Base-by-base conservation (phyloP, 2,888 invertebrate genomes). In the Athalia circularis region DNA sequence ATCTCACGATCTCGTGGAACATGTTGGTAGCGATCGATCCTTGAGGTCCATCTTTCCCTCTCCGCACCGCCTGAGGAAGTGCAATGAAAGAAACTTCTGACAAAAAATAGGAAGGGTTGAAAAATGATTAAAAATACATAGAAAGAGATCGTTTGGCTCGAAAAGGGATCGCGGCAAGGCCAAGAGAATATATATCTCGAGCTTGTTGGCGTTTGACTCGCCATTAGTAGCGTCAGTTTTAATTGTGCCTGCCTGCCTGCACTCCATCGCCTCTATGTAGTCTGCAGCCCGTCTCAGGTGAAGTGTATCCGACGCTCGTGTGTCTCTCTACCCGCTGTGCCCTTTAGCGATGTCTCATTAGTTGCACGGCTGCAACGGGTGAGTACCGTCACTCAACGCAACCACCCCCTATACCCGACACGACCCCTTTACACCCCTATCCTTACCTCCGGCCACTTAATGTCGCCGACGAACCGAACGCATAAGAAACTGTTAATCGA, bases 201-300 rank as follows among this genome's bases (percentile, higher is more conserved):
- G 89, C 88, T 88, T 87, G 89, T 88, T 88, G 88, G 89, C 89
- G 90, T 90, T 90, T 90, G 90, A 90, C 90, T 90, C 89, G 90
- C 90, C 90, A 90, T 90, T 90, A 90, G 90, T 87, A 89, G 88
- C 90, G 89, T 90, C 89, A 90, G 90, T 90, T 90, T 90, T 90
- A 90, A 90, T 90, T 90, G 90, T 89, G 88, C 88, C 88, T 88
- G 87, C 87, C 86, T 86, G 81, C 82, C 83, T 82, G 81, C 84
- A 81, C 81, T 82, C 83, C 82, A 80, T 83, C 83, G 85, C 80
- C 79, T 85, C 88, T 85, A 86, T 88, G 87, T 87, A 85, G 81
- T 87, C 84, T 83, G 84, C 85, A 82, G 83, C 85, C 84, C 85
- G 87, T 89, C 88, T 89, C 89, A 88, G 89, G 88, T 89, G 89